Evolutionary conservation across 2,888 invertebrate species (phyloP), one percentile per base, ranked within the genome.

Genomic region (Dinocampus coccinellae): DNA sequence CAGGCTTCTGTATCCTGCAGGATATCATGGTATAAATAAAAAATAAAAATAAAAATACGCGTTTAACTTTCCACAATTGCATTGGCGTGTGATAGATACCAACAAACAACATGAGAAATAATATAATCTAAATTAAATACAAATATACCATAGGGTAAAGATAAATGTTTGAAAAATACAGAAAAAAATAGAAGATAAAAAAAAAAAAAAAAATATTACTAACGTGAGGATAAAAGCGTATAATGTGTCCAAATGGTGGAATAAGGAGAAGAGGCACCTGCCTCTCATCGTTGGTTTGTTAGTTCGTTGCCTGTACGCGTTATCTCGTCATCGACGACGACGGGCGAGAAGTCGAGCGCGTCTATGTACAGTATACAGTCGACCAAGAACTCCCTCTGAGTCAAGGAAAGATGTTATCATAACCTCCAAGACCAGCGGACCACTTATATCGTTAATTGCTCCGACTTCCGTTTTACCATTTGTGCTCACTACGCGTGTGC

Each of bases 391-490:
- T 39, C 42, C 33, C 29, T 47, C 26, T 20, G 42, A 42, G 63
- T 26, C 52, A 26, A 63, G 52, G 29, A 26, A 16, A 29, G 87
- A 87, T 87, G 73, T 77, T 86, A 87, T 87, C 87, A 81, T 74
- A 52, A 73, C 77, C 70, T 71, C 79, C 76, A 82, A 84, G 84
- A 84, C 84, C 86, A 84, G 82, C 86, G 85, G 85, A 87, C 86
- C 87, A 87, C 87, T 87, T 87, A 87, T 84, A 86, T 87, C 87
- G 87, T 87, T 87, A 87, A 87, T 87, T 87, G 87, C 86, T 84
- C 85, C 82, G 81, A 84, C 86, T 87, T 87, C 87, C 87, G 86
- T 82, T 78, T 75, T 62, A 76, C 78, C 78, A 76, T 80, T 79
- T 80, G 77, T 79, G 76, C 78, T 55, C 64, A 65, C 53, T 68